Evolutionary conservation across 2,113 vertebrate species (phyloP), one percentile per base, ranked within the genome.

Genomic region (Pedetes capensis): DNA sequence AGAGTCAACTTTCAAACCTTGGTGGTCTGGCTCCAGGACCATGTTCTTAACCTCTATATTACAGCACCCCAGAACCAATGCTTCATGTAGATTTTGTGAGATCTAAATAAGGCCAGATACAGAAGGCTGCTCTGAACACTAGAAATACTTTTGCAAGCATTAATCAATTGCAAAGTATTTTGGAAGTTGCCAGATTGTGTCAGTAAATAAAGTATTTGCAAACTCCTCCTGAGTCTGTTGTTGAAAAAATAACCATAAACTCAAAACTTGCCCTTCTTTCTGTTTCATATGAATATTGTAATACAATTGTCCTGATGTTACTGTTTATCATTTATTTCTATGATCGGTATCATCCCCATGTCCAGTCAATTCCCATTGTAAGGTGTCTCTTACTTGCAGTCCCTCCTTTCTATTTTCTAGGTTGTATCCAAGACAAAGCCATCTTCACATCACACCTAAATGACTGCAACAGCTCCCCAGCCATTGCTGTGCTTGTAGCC

Each of bases 201-300:
- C 63, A 59, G 34, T 68, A 94, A 64, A 90, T 81, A 82, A 92
- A 81, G 44, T 63, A 75, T 88, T 92, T 80, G 75, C n/a, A 90
- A 83, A 86, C 25, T 51, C 76, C 53, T 75, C 39, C 47, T 32
- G 57, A 59, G 83, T 69, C 34, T 71, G 6, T 64, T 74, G 57
- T 44, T 89, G 85, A 44, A 44, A 94, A 93, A 59, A 29, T n/a
- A 91, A 88, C 22, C 61, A 37, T 64, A 37, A 93, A 55, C 17
- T 64, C 23, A 86, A 37, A 55, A 11, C 25, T n/a, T 23, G 8
- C 32, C 34, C 39, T 74, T 76, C 25, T 72, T 66, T 42, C 20
- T 39, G 59, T 87, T 89, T 55, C 47, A 22, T 49, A 25, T 39
- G 34, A 82, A 74, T 59, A 47, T 64, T 55, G 17, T 39, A 37